Conservation (phyloP, 2,888 invertebrate genomes). For the Dioctria rufipes region DNA sequence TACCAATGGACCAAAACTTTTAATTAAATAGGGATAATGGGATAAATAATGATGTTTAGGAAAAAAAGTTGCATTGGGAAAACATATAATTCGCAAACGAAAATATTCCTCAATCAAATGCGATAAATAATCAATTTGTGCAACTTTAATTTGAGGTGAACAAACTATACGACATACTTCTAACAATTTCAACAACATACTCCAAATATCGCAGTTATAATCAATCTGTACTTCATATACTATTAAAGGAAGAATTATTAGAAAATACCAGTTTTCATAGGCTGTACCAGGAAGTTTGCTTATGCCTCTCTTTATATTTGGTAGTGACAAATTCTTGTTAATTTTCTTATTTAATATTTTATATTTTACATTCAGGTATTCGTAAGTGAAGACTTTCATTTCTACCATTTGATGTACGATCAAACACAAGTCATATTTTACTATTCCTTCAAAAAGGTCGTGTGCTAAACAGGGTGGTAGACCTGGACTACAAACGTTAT, state of each 20-base stretch:
- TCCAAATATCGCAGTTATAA: conserved; percentile 2
- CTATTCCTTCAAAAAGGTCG: no score
- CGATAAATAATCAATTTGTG: conserved; percentile 18
- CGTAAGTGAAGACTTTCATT: background rate
- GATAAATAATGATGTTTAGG: conserved; percentile 33
- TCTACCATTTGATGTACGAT: no score
- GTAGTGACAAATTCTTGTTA: background rate
- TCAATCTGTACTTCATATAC: background rate
- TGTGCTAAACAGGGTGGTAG: no score
- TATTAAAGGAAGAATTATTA: background rate
- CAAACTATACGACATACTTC: conserved; percentile 16
- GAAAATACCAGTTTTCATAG: no score
- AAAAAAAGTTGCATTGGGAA: background rate
- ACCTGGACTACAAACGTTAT: no score
- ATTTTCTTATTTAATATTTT: conserved; percentile 8
- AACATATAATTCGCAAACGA: background rate
- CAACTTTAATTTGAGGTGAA: background rate
- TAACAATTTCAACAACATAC: conserved; percentile 6
- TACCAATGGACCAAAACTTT: conserved; percentile 5
- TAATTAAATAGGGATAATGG: conserved; percentile 10
- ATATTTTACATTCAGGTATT: conserved; percentile 4
- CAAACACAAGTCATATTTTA: no score
- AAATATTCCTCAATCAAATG: conserved; percentile 18
- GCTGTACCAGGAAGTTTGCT: background rate
- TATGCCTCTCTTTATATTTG: background rate